These are phyloP conservation scores for Neogale vison DNA, from an alignment of 2,113 vertebrate genomes.

Conservation along the genomic window DNA sequence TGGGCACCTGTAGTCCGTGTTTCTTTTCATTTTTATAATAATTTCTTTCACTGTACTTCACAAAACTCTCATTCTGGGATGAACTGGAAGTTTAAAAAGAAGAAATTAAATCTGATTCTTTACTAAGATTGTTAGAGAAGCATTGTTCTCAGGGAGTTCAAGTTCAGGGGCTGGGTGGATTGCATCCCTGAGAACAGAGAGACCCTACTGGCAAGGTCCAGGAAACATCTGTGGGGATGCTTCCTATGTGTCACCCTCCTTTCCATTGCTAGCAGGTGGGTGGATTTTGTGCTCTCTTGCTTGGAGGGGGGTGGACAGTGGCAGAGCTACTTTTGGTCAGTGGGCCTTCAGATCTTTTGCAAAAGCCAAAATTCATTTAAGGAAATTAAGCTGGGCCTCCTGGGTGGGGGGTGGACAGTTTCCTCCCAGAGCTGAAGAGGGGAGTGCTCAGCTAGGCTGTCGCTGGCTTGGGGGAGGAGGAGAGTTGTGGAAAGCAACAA, in stretches of 20 bases:
- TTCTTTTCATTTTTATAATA: background rate
- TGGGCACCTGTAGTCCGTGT: background rate
- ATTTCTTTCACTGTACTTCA: background rate
- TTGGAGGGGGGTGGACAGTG: background rate
- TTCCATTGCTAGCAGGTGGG: background rate
- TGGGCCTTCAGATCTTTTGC: background rate
- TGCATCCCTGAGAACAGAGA: conserved; percentile 11
- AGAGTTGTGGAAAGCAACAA: background rate
- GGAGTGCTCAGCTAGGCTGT: background rate
- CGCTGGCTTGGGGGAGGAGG: rapidly evolving
- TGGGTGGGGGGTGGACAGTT: background rate
- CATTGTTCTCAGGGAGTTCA: background rate
- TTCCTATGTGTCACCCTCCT: background rate
- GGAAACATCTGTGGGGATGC: conserved; percentile 56
- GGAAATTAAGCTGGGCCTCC: background rate
- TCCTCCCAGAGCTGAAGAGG: background rate
- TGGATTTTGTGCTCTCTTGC: background rate
- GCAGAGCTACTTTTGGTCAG: background rate
- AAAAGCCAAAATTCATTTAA: background rate
- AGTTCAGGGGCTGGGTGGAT: background rate
- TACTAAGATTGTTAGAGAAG: background rate
- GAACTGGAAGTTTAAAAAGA: background rate
- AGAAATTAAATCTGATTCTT: background rate
- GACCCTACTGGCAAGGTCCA: background rate
- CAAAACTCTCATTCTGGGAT: background rate